Percentiles rank a stretch among this genome's conserved stretches.
Conservation (phyloP, 2,888 invertebrate species). For the Halictus quadricinctus region DNA sequence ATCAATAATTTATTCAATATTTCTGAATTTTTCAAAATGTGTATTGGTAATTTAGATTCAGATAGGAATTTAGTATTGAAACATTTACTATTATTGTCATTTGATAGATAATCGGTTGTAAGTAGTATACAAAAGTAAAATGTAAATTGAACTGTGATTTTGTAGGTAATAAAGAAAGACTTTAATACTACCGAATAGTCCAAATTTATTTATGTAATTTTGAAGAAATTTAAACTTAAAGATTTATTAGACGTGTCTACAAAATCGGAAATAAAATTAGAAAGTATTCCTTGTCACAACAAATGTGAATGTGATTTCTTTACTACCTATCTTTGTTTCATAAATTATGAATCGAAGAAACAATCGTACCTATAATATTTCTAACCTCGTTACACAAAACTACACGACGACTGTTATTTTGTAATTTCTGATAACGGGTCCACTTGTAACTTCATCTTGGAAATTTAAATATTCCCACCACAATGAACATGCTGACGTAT, state of each 20-base stretch:
- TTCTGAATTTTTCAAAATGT: conserved; percentile 41
- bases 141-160: neutral
- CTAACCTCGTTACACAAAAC: neutral
- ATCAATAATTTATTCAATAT: conserved; percentile 33
- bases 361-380: neutral
- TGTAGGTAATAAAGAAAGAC: conserved; percentile 1
- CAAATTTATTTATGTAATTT: neutral
- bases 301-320: neutral
- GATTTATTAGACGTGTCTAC: neutral
- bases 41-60: conserved; percentile 39
- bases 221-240: neutral
- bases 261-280: neutral
- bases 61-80: conserved; percentile 39
- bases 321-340: neutral
- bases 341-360: neutral
- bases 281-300: neutral
- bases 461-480: neutral
- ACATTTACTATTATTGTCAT: conserved; percentile 41
- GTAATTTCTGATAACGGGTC: neutral
- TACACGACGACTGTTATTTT: neutral
- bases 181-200: neutral
- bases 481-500: neutral
- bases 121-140: neutral
- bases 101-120: conserved; percentile 12
- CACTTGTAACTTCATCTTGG: neutral